These are phyloP conservation scores for Horisme vitalbata DNA, from an alignment of 2,888 invertebrate species.

Conservation along the genomic window DNA sequence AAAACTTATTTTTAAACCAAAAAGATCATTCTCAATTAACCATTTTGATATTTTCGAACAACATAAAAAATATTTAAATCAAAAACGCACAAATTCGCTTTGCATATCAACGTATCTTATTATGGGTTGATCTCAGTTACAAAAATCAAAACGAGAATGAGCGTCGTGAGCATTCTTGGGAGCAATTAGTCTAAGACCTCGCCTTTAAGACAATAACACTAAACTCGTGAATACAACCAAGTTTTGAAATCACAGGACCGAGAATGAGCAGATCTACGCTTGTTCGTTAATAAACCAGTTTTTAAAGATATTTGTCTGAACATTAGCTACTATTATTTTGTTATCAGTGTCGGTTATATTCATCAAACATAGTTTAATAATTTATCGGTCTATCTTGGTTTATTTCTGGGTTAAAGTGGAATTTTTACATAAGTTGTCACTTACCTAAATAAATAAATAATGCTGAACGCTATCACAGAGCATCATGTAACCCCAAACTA, in stretches of 20 bases:
- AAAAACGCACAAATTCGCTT: constrained; percentile 10
- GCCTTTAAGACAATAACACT: constrained; percentile 41
- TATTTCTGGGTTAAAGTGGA: too few species aligned
- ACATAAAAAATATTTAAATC: not conserved
- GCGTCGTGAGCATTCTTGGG: constrained; percentile 23
- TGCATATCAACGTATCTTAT: constrained; percentile 20
- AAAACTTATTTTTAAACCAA: too few species aligned
- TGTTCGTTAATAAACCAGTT: not conserved
- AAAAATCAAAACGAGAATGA: constrained; percentile 28
- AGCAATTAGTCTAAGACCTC: constrained; percentile 36
- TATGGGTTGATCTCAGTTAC: constrained; percentile 19
- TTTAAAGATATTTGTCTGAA: too few species aligned
- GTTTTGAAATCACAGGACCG: constrained; percentile 52
- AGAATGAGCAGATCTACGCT: constrained; percentile 24
- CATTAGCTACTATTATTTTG: too few species aligned
- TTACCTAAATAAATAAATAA: too few species aligned
- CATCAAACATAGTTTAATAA: too few species aligned
- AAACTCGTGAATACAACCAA: constrained; percentile 56
- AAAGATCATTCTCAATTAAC: too few species aligned
- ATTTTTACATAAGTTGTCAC: too few species aligned
- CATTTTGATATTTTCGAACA: constrained; percentile 11
- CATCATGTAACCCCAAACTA: too few species aligned
- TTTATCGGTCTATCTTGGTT: too few species aligned
- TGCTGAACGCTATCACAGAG: too few species aligned
- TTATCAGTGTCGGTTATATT: too few species aligned